Percentiles rank a stretch among this genome's conserved stretches.
Conservation (phyloP, 1,140 invertebrate species). For the Platyscapa corneri region DNA sequence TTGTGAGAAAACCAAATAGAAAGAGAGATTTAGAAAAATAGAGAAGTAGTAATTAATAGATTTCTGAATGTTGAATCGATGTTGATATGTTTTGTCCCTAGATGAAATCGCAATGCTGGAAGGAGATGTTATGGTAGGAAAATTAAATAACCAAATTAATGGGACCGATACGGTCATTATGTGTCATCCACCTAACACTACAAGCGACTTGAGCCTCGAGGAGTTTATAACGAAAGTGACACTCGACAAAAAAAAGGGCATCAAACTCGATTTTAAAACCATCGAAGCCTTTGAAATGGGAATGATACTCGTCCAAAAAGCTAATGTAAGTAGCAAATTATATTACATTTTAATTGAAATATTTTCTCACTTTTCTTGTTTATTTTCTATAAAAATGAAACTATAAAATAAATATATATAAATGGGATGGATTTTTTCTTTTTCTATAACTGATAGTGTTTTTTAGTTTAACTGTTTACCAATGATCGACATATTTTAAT, state of each 20-base stretch:
- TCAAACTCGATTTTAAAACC: conserved; percentile 92
- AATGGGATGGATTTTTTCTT: no score
- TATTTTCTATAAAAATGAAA: no score
- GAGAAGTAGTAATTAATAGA: no score
- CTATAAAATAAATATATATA: no score
- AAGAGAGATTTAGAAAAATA: no score
- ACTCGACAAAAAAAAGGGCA: conserved; percentile 79
- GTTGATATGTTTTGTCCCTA: not conserved
- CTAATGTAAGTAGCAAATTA: conserved; percentile 9
- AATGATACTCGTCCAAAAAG: conserved; percentile 64
- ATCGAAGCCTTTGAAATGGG: conserved; percentile 82
- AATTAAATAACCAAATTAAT: conserved; percentile 53
- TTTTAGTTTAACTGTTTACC: no score
- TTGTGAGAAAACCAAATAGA: not conserved
- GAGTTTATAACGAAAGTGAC: conserved; percentile 81
- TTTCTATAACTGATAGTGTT: no score
- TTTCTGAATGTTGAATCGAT: not conserved
- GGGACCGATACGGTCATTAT: conserved; percentile 82
- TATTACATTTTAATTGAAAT: no score
- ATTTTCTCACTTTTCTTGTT: not conserved
- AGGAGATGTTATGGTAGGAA: conserved; percentile 88
- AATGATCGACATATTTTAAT: no score
- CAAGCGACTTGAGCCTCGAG: conserved; percentile 85
- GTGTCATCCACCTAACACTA: conserved; percentile 85
- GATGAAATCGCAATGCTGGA: conserved; percentile 82